A percentile compares a stretch with the other conserved stretches of the same genome.
phyloP scores from a whole-genome alignment of 2,113 vertebrate species.

The Sinocyclocheilus rhinocerous region DNA sequence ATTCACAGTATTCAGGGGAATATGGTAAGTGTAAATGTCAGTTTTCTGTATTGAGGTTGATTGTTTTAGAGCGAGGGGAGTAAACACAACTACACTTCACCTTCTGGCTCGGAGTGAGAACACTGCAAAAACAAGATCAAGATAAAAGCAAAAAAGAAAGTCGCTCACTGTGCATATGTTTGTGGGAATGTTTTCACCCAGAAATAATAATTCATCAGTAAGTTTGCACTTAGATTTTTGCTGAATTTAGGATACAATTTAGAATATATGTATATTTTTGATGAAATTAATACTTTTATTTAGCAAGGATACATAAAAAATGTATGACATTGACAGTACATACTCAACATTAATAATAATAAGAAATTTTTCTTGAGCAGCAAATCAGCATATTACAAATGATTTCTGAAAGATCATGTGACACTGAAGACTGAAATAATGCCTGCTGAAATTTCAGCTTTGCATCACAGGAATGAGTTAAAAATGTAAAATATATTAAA shows the following conservation, averaged over 20 bases:
- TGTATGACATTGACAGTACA: background rate
- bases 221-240: background rate
- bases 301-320: background rate
- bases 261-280: background rate
- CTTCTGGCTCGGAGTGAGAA: background rate
- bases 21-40: conserved; percentile 32
- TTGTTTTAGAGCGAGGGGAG: conserved; percentile 18
- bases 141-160: background rate
- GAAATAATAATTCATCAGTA: background rate
- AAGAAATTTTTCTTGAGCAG: background rate
- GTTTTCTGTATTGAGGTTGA: conserved; percentile 26
- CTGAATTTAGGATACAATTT: background rate
- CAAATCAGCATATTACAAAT: background rate
- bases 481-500: background rate
- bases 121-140: background rate
- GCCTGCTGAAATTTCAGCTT: background rate
- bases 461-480: background rate
- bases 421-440: background rate
- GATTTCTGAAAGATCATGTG: background rate
- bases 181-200: background rate
- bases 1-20: conserved; percentile 42
- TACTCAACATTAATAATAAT: background rate
- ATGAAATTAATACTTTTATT: background rate
- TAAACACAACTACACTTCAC: conserved; percentile 31
- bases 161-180: background rate